Base-by-base conservation (phyloP, 2,797 vertebrate species). In the Microcaecilia unicolor region DNA sequence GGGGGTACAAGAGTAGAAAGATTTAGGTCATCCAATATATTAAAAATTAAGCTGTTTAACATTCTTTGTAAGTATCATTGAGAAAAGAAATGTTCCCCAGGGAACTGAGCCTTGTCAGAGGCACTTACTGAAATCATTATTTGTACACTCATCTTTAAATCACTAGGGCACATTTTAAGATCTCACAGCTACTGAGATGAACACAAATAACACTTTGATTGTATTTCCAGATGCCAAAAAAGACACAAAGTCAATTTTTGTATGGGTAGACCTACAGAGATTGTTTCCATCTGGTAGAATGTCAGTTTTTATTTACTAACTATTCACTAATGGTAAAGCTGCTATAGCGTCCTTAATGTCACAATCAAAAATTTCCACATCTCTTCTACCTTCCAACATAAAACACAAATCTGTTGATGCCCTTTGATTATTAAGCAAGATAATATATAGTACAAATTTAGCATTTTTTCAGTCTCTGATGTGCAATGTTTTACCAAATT, bases 321-420 rank as follows among this genome's bases (percentile, higher is more conserved):
- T 15, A 4, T 48, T 38, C n/a, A 31, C 7, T 28, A 48, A 34
- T 22, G 28, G n/a, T n/a, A n/a, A n/a, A n/a, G n/a, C 38, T 30
- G 18, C 14, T 37, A 31, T 57, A 29, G 44, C 39, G 58, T 41
- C 8, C 36, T 33, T 21, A 48, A 41, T 0, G 1, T 41, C 10
- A 55, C 15, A 34, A 12, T 31, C 9, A 58, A 44, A 58, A 28
- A 7, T 10, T 22, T 44, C 56, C 44, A 61, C 31, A 44, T 4
- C 25, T 42, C 31, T 34, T 28, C 37, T 48, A 44, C 37, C 31
- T 55, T 61, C 37, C 46, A 6, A 38, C 52, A 15, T 39, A 28
- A n/a, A n/a, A n/a, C n/a, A n/a, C n/a, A n/a, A n/a, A n/a, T n/a
- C n/a, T n/a, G n/a, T n/a, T n/a, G n/a, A n/a, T n/a, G n/a, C n/a